Evolutionary conservation across 2,888 invertebrate genomes (phyloP), one percentile per base, ranked within the genome.

Genomic region (Microchrysa polita): DNA sequence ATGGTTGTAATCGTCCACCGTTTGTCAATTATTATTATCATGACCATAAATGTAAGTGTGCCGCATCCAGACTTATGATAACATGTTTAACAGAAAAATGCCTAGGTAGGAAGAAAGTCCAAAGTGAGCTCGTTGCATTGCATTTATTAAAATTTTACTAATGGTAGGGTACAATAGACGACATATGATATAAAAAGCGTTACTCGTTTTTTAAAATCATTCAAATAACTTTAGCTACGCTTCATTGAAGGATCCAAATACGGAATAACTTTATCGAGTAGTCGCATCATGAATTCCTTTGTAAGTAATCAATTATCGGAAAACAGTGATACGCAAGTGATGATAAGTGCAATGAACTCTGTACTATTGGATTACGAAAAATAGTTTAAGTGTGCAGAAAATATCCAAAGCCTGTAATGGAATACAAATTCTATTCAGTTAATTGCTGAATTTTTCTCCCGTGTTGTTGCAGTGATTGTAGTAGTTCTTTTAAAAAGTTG

Each of bases 41-140:
- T 48, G 16, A 34, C 27, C 27, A 34, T 65, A 27, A 42, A 18
- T 23, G 10, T 59, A 59, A 9, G 2, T 59, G 23, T 22, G 23
- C 23, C 40, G 27, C 34, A n/a, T n/a, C 22, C 12, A 55, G 18
- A n/a, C 10, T 22, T 9, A 55, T 16, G 27, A 23, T 27, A 53
- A 52, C 52, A 65, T 23, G 48, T 65, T 34, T 65, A 20, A 18
- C 52, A 67, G 27, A 48, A 52, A n/a, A 18, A 22, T 52, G 53
- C 67, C 52, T 14, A 52, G n/a, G 23, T 67, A 67, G 67, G 67
- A 53, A 67, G 53, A 67, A 67, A 48, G 23, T 67, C 12, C 53
- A 67, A n/a, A 23, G 27, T 22, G 20, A 67, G 12, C 27, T 53
- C 5, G 16, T n/a, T 23, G 53, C 12, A 52, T 52, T 27, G 12